Evolutionary conservation across 2,797 vertebrate species (phyloP), one percentile per base, ranked within the genome.

Genomic region (Pseudomugil gertrudae): DNA sequence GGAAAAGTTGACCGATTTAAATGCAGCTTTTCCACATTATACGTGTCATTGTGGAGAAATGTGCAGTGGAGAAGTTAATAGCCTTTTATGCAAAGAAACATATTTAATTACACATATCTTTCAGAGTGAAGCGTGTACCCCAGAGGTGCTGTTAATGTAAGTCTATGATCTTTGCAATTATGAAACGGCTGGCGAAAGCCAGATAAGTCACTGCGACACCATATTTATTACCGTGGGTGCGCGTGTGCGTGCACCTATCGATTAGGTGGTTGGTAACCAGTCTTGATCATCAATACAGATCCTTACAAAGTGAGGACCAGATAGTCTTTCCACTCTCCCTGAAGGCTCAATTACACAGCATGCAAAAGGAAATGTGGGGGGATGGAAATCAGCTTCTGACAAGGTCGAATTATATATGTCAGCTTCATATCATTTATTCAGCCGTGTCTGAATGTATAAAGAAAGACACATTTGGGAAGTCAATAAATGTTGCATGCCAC

Each of bases 331-430:
- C 72, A 6, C 72, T 58, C 77, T 85, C 84, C 90, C 87, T 30
- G 63, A 84, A 86, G 87, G 86, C 85, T 92, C 88, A 90, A 88
- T 90, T 90, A 92, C 86, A 67, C 81, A 54, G 76, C 75, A 33
- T 50, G 70, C 61, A 55, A 55, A 2, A 73, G 78, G 74, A 84
- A 81, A 67, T 27, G 57, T 70, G 58, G 68, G 45, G 74, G 62
- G 66, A 23, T 15, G 72, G 62, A 17, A 62, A 58, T 83, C 57
- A 59, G 78, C 79, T 57, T 67, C 80, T 81, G 81, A 90, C 85
- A 89, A 91, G 88, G 87, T 91, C 85, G 82, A 78, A 86, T 84
- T 86, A 87, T 81, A 81, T 68, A 78, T 76, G 83, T 89, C 81
- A 66, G 84, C 67, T 26, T 79, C 24, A n/a, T 77, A 77, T 86